These are phyloP conservation scores for Oenanthe melanoleuca DNA, from an alignment of 2,113 vertebrate genomes.

Conservation along the genomic window DNA sequence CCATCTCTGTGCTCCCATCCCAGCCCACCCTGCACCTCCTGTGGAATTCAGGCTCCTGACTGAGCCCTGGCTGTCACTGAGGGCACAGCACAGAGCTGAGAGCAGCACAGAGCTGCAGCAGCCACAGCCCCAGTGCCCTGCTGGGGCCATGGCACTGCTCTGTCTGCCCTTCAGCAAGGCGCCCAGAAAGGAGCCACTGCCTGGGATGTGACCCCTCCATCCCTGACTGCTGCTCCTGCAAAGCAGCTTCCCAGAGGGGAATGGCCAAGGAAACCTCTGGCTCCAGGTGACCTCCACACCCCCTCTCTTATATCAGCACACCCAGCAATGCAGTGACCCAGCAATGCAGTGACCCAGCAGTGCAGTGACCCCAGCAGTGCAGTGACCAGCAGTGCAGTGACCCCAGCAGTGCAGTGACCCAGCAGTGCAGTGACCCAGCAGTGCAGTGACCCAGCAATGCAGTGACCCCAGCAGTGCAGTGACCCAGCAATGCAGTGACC, in stretches of 20 bases:
- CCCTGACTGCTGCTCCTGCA: background rate
- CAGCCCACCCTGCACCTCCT: background rate
- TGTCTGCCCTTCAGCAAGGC: fast-evolving
- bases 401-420: background rate
- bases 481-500: too few relatives aligned
- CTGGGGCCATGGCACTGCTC: fast-evolving
- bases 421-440: background rate
- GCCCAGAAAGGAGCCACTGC: fast-evolving
- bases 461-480: too few relatives aligned
- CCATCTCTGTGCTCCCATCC: fast-evolving
- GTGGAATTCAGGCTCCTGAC: fast-evolving
- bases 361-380: background rate
- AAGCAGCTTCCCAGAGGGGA: background rate
- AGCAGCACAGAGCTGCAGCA: background rate
- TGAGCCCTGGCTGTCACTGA: background rate
- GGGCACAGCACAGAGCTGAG: background rate
- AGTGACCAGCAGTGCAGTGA: background rate
- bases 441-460: background rate
- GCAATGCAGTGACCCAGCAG: fast-evolving
- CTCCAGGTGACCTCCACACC: background rate
- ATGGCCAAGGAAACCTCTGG: background rate
- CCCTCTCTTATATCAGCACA: background rate
- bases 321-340: background rate
- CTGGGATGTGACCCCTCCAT: fast-evolving
- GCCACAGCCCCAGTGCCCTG: fast-evolving